Evolutionary conservation across 2,888 invertebrate species (phyloP).

Genomic region (Brassicogethes aeneus): DNA sequence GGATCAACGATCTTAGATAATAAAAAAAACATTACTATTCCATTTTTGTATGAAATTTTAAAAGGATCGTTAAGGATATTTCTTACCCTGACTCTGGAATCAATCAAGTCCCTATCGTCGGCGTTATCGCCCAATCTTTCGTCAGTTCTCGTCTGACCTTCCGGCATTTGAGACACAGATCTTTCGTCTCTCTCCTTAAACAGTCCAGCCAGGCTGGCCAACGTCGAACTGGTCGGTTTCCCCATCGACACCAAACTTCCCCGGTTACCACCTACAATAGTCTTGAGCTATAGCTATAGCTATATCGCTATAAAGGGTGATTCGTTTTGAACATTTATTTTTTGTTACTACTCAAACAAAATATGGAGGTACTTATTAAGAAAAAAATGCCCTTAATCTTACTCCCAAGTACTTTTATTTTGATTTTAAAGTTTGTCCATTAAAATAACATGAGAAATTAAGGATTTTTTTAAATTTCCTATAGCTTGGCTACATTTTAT

Average conservation of each 20-base stretch:
- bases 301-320: neutral
- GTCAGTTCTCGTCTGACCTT: slow-evolving; percentile 26
- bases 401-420: too few species aligned
- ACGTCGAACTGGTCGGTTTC: slow-evolving; percentile 79
- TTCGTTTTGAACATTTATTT: too few species aligned
- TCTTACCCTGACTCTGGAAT: slow-evolving; percentile 23
- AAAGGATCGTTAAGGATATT: too few species aligned
- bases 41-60: neutral
- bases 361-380: too few species aligned
- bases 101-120: slow-evolving; percentile 6
- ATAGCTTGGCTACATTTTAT: too few species aligned
- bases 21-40: slow-evolving; percentile 7
- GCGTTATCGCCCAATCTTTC: slow-evolving; percentile 33
- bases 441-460: too few species aligned
- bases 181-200: slow-evolving; percentile 45
- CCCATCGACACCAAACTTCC: slow-evolving; percentile 78
- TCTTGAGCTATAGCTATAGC: too few species aligned
- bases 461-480: too few species aligned
- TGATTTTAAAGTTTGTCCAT: too few species aligned
- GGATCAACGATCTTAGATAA: slow-evolving; percentile 50
- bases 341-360: too few species aligned
- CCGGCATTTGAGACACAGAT: slow-evolving; percentile 32
- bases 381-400: too few species aligned
- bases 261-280: slow-evolving; percentile 55
- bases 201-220: slow-evolving; percentile 77